Percentiles rank a stretch among this genome's conserved stretches.
Evolutionary conservation across 2,113 vertebrate species (phyloP).

Genomic region (Camelus dromedarius): DNA sequence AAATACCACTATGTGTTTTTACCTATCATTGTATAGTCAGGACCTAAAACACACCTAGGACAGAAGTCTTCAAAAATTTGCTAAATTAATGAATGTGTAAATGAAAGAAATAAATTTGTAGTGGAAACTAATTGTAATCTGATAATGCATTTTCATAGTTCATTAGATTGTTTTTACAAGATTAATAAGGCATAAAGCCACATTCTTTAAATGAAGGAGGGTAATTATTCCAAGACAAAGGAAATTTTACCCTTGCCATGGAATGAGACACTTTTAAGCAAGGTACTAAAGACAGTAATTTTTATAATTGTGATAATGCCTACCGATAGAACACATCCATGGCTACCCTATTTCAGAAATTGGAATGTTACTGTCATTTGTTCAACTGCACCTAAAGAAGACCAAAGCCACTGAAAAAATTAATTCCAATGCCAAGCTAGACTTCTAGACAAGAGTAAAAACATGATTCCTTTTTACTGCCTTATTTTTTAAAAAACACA

Average conservation of each 20-base stretch:
- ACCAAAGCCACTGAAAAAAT: neutral
- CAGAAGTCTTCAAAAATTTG: neutral
- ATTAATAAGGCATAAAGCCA: neutral
- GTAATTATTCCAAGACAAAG: constrained; percentile 26
- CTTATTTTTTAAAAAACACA: neutral
- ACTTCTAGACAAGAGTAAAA: constrained; percentile 27
- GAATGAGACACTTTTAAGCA: constrained; percentile 6
- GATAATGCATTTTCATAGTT: neutral
- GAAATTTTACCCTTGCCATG: neutral
- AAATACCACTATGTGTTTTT: neutral
- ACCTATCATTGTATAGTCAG: neutral
- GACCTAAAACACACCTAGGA: neutral
- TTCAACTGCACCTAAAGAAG: neutral
- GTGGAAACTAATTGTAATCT: neutral
- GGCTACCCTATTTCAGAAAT: constrained; percentile 41
- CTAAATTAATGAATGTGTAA: neutral
- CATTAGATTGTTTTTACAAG: constrained; percentile 34
- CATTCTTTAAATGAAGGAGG: neutral
- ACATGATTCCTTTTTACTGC: neutral
- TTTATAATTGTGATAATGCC: neutral
- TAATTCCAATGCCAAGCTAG: constrained; percentile 2
- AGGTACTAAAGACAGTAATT: constrained; percentile 30
- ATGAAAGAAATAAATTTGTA: neutral
- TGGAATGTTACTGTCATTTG: constrained; percentile 39
- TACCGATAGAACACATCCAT: neutral